Evolutionary conservation across 2,797 vertebrate genomes (phyloP), one percentile per base, ranked within the genome.

Genomic region (Tragelaphus oryx): DNA sequence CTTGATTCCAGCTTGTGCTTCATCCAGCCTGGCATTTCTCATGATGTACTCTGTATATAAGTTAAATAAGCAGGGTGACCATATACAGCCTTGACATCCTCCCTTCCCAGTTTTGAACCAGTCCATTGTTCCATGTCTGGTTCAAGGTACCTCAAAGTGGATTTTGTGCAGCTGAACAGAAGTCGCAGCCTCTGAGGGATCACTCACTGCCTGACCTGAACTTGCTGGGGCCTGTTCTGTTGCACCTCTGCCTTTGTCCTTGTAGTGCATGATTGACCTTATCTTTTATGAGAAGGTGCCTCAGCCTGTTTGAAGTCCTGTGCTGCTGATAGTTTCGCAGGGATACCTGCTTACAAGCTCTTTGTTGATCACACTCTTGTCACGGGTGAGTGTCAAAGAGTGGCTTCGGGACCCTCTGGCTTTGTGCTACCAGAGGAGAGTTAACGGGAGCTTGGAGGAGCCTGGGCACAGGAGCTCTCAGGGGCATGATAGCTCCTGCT

Each of bases 201-300:
- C n/a, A 0, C 1, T 9, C n/a, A 0, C 0, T 9, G 33, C 10
- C 44, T 22, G 74, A 48, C 48, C 50, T 59, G 20, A 18, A 16
- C 65, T 26, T 57, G 30, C 76, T 62, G 24, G 17, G 24, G 75
- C 59, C 65, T 33, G 3, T 60, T 71, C 48, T 44, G 37, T 46
- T 52, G 48, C 9, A 8, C 41, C 12, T 26, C 84, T 60, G 30
- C 55, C 48, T 81, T 76, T 85, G 22, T 30, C 48, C 11, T 24
- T 50, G 5, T 44, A 52, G 60, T 87, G 4, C 26, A 24, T 2
- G 4, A 1, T 37, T 54, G 55, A 48, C 48, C 74, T 85, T 37
- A 8, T 37, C 50, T 68, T 55, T 46, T 48, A 59, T 52, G 60
- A 78, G 33, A n/a, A 94, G 71, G 65, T 48, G 28, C 10, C 30